Base-by-base conservation (phyloP, 2,888 invertebrate species). In the Hirtodrosophila cameraria region DNA sequence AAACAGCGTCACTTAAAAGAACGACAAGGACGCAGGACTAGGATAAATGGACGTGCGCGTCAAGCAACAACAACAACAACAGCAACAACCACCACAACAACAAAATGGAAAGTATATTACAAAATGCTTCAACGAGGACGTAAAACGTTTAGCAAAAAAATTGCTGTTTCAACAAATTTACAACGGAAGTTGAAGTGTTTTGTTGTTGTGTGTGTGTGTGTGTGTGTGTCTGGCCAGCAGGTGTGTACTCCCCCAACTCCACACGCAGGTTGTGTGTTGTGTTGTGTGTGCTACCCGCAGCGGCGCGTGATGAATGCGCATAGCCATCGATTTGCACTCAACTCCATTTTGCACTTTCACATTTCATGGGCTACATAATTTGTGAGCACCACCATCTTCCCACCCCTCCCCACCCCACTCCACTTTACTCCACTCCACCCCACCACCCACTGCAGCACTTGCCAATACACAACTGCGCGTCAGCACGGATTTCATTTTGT, bases 111-210 rank as follows among this genome's bases (percentile, higher is more conserved):
- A 81, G 80, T 76, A 69, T 81, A 81, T 81, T 81, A 80, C 80
- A 80, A 81, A 80, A 77, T 75, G 69, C 64, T 79, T 62, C 53
- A 65, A 58, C 58, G 49, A 59, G 59, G 31, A 67, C 50, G 70
- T 73, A 65, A 74, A 79, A 62, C 75, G 60, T 79, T 75, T 64
- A 67, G 68, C 36, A 59, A 69, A 48, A 68, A 75, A 84, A 85
- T 83, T 67, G 75, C 81, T 84, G 84, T 79, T 85, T 85, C 83
- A 80, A 82, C 83, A 86, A 85, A 85, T 86, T 85, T 83, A 75
- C 86, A 82, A 76, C 86, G 83, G 82, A 84, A 77, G 82, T 75
- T 72, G 64, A 79, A 79, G 77, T 82, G 82, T 75, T 72, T 75
- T 54, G 43, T 13, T n/a, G 12, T 5, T 11, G 1, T 18, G 27